Evolutionary conservation across 2,113 vertebrate species (phyloP), one percentile per base, ranked within the genome.

Genomic region (Ia io): DNA sequence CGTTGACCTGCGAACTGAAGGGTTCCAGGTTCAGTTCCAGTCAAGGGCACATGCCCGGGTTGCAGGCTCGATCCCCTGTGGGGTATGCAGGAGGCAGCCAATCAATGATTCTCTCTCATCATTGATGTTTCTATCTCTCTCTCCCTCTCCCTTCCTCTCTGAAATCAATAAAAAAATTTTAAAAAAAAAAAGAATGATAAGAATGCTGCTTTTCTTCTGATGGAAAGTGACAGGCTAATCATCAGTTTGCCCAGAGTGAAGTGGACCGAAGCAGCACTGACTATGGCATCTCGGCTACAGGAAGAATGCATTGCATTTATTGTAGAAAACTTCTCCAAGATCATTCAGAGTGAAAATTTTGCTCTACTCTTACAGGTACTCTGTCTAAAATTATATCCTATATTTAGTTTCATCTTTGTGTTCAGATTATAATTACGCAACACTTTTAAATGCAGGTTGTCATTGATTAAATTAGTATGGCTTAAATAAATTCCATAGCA

Each of bases 191-290:
- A 99, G 99, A 99, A 97, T 90, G 98, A 98, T 90, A 98, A 98
- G 98, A 99, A 99, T 56, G 98, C 98, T 44, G 98, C 99, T 78
- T 98, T 98, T 47, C 97, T 98, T 97, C 97, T 99, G 97, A 99
- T 99, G 98, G 98, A 99, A 97, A 99, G 98, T 53, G 99, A 99
- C 97, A 98, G 98, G 93, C 97, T 99, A 83, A 98, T 99, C 92
- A 97, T 97, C 82, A 99, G 98, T 93, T 98, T 99, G 93, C 99
- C 99, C 40, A 99, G 98, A 95, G 99, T 99, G 83, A 99, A 99
- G 95, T 99, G 99, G 99, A 99, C 99, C 22, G 98, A 99, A 97
- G 96, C 98, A 95, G 98, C 99, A 74, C 90, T 98, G 93, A 96
- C 95, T 17, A 98, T 99, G 96, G 99, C 99, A 37, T 98, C 98